A percentile compares a stretch with the other conserved stretches of the same genome.
Evolutionary conservation across 1,140 invertebrate genomes (phyloP).

Genomic region (Zaprionus ghesquierei): DNA sequence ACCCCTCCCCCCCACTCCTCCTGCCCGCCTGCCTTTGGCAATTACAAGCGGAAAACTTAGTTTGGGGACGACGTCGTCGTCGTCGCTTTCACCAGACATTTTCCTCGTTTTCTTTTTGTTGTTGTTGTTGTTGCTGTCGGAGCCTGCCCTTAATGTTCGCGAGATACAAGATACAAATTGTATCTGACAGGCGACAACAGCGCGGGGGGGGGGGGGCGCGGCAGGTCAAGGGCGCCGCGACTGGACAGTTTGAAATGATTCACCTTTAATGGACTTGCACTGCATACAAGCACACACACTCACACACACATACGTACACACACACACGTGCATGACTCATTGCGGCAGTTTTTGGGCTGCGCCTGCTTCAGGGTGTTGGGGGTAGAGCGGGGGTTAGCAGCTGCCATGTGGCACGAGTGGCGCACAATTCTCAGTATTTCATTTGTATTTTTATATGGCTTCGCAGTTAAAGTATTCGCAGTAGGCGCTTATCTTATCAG

Average conservation of each 20-base stretch:
- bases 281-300: background rate
- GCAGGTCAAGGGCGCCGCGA: conserved; percentile 30
- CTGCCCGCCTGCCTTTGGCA: background rate
- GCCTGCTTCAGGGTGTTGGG: background rate
- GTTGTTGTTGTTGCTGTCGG: background rate
- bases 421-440: conserved; percentile 13
- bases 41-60: conserved; percentile 15
- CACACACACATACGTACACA: conserved; percentile 1
- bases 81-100: conserved; percentile 23
- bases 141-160: conserved; percentile 38
- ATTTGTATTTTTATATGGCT: conserved; percentile 20
- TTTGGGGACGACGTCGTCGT: conserved; percentile 20
- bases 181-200: conserved; percentile 9
- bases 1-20: background rate
- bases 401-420: conserved; percentile 20
- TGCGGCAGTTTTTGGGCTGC: background rate
- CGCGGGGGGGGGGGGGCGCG: background rate
- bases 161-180: conserved; percentile 28
- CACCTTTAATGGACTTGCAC: conserved; percentile 34
- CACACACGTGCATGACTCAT: background rate
- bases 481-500: conserved; percentile 37
- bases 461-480: conserved; percentile 8
- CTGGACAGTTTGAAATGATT: conserved; percentile 26
- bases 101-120: background rate
- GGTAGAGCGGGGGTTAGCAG: background rate